Conservation (phyloP, 2,113 vertebrate genomes). For the Microcebus tavaratra region DNA sequence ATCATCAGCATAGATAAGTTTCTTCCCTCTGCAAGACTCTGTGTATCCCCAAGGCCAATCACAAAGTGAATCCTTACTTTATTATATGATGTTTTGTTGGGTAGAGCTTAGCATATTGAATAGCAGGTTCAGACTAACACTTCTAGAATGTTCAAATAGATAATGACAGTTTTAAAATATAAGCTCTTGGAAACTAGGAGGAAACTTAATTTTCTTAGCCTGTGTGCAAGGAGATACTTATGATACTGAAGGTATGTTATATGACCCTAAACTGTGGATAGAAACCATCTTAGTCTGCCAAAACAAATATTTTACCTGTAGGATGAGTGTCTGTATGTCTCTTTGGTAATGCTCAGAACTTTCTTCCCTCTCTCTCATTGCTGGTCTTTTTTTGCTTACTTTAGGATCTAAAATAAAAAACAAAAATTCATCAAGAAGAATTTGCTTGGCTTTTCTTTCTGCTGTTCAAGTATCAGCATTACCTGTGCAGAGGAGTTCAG, state of each 20-base stretch:
- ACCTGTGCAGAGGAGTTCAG: background rate
- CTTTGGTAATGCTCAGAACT: conserved; percentile 85
- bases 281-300: background rate
- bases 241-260: background rate
- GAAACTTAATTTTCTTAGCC: background rate
- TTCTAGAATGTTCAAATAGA: conserved; percentile 6
- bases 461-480: background rate
- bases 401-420: conserved; percentile 74
- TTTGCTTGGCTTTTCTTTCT: background rate
- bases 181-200: background rate
- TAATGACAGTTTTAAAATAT: background rate
- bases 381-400: conserved; percentile 69
- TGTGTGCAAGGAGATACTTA: background rate
- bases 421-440: background rate
- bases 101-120: background rate
- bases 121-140: background rate
- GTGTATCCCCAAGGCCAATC: background rate
- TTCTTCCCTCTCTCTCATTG: conserved; percentile 74
- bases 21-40: background rate
- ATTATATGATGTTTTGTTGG: background rate
- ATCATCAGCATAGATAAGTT: background rate
- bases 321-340: conserved; percentile 88
- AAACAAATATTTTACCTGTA: conserved; percentile 88
- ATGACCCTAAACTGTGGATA: background rate
- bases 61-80: background rate